Conservation (phyloP, 2,113 vertebrate genomes). For the Butorides virescens region DNA sequence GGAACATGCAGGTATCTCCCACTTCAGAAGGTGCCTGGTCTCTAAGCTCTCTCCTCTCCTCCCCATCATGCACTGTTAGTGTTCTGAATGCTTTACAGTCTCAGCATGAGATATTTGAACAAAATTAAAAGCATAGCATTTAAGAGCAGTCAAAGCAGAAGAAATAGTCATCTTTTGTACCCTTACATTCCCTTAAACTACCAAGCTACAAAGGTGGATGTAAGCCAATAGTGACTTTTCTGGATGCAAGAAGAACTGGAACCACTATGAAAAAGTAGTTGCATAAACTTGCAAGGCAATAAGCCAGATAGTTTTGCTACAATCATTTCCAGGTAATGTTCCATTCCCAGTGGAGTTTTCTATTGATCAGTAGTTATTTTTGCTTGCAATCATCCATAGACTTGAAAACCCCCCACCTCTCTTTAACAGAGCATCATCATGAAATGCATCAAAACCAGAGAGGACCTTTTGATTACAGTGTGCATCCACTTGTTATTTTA, state of each 20-base stretch:
- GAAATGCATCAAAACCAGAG: neutral
- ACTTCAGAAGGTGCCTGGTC: neutral
- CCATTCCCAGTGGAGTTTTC: slow-evolving; percentile 18
- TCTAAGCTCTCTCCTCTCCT: neutral
- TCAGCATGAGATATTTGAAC: neutral
- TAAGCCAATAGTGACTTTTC: neutral
- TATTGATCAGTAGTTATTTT: slow-evolving; percentile 53
- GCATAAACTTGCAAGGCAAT: neutral
- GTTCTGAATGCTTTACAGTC: neutral
- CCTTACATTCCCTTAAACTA: neutral
- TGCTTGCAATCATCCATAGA: neutral
- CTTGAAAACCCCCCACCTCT: neutral
- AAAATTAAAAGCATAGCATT: neutral
- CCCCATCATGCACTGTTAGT: fast-evolving
- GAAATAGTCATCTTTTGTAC: neutral
- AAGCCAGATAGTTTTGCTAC: slow-evolving; percentile 3
- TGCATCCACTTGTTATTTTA: neutral
- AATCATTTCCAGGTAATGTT: slow-evolving; percentile 50
- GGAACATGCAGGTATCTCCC: neutral
- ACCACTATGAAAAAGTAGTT: neutral
- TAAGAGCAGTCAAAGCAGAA: neutral
- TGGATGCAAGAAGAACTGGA: neutral
- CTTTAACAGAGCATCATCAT: neutral
- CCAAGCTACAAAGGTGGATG: neutral
- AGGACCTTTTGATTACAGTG: neutral